Conservation (phyloP, 2,797 vertebrate species). For the Coranthus polyacanthus region DNA sequence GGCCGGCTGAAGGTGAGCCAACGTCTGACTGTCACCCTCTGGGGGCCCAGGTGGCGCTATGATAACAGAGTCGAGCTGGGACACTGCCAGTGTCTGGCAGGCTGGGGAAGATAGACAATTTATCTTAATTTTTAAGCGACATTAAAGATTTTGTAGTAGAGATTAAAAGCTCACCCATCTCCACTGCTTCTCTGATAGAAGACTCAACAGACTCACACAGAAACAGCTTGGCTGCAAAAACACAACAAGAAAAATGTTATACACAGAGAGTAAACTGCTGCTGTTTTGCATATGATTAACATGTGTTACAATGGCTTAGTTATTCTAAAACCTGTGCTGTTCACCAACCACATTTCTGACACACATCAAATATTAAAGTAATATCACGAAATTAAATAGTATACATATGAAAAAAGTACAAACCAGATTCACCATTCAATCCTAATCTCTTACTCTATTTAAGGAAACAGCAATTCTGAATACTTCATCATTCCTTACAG, state of each 20-base stretch:
- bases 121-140: background rate
- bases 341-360: background rate
- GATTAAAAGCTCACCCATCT: conserved; percentile 88
- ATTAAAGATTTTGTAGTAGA: background rate
- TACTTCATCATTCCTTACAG: too few relatives aligned
- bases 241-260: background rate
- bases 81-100: conserved; percentile 90
- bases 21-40: conserved; percentile 86
- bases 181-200: conserved; percentile 91
- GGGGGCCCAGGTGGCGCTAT: conserved; percentile 89
- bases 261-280: background rate
- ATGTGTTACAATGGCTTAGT: background rate
- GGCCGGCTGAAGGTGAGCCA: conserved; percentile 92
- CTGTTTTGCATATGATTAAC: background rate
- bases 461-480: too few relatives aligned
- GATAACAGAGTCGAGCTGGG: conserved; percentile 97
- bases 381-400: too few relatives aligned
- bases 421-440: too few relatives aligned
- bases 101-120: conserved; percentile 75
- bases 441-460: too few relatives aligned
- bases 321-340: background rate
- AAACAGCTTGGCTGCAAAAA: conserved; percentile 93
- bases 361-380: background rate
- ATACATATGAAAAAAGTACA: too few relatives aligned
- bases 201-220: conserved; percentile 88